Conservation (phyloP, 2,113 vertebrate species). For the Chionomys nivalis region DNA sequence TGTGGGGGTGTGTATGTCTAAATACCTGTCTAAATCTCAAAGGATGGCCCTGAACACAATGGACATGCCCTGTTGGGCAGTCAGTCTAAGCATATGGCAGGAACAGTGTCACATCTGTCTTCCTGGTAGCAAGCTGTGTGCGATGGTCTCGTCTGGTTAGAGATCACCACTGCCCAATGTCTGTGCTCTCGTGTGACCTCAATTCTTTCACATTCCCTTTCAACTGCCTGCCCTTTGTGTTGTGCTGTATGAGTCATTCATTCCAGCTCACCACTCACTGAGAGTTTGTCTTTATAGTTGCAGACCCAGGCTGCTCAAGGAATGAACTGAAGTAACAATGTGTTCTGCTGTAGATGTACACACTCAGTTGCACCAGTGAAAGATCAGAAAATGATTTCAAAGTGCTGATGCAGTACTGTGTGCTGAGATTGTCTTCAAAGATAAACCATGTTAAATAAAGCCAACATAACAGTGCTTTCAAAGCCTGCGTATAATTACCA, state of each 20-base stretch:
- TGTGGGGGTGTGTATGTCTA: background rate
- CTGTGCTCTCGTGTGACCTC: conserved; percentile 28
- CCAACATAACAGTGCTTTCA: background rate
- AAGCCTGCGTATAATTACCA: background rate
- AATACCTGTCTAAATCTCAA: background rate
- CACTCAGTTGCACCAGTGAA: background rate
- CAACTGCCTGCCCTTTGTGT: background rate
- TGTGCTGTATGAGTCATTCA: conserved; percentile 36
- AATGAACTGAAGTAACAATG: conserved; percentile 46
- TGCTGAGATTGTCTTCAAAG: background rate
- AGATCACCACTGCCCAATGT: background rate
- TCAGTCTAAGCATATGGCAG: background rate
- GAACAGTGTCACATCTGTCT: background rate
- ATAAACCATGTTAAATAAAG: background rate
- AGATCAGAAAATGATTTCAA: conserved; percentile 29
- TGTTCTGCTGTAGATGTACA: background rate
- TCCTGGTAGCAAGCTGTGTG: background rate
- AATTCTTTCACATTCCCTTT: conserved; percentile 33
- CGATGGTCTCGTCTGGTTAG: conserved; percentile 1
- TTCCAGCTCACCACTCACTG: conserved; percentile 65
- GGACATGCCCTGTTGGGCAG: background rate
- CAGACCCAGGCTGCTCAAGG: conserved; percentile 41
- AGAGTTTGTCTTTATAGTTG: conserved; percentile 65
- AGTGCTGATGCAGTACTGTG: background rate
- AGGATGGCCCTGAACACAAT: background rate